Evolutionary conservation across 1,140 invertebrate species (phyloP).

Genomic region (Galendromus occidentalis): DNA sequence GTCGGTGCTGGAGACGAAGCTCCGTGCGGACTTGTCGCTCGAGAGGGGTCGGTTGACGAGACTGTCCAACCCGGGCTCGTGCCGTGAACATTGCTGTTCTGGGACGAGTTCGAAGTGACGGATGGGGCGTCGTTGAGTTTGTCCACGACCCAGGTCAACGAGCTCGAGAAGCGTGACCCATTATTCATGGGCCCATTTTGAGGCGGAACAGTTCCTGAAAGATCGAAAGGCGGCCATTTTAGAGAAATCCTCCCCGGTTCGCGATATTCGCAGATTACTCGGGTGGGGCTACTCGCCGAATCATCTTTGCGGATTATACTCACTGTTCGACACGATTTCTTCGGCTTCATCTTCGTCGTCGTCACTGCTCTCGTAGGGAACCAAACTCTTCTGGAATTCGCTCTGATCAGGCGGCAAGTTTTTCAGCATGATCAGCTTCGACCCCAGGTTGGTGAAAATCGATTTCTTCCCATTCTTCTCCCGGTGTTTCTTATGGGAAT

Average conservation of each 20-base stretch:
- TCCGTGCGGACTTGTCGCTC: not conserved
- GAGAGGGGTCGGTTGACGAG: not conserved
- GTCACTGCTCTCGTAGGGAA: not conserved
- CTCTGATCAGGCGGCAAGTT: no score
- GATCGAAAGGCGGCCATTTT: no score
- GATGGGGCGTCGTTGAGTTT: not conserved
- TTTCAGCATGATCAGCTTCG: no score
- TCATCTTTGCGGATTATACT: no score
- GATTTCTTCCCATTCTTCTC: no score
- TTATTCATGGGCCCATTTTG: no score
- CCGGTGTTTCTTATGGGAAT: no score
- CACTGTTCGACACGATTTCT: not conserved
- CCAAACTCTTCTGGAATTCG: not conserved
- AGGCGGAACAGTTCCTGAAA: no score
- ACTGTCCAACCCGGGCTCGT: not conserved
- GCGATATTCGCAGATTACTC: no score
- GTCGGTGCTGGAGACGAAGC: not conserved
- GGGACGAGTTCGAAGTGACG: not conserved
- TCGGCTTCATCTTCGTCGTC: not conserved
- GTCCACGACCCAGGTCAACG: not conserved
- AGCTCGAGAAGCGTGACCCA: not conserved
- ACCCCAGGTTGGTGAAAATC: no score
- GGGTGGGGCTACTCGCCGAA: no score
- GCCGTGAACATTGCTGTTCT: constrained; percentile 4
- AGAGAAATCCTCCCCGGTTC: no score